Evolutionary conservation across 2,797 vertebrate species (phyloP), one percentile per base, ranked within the genome.

Genomic region (Scyliorhinus canicula): DNA sequence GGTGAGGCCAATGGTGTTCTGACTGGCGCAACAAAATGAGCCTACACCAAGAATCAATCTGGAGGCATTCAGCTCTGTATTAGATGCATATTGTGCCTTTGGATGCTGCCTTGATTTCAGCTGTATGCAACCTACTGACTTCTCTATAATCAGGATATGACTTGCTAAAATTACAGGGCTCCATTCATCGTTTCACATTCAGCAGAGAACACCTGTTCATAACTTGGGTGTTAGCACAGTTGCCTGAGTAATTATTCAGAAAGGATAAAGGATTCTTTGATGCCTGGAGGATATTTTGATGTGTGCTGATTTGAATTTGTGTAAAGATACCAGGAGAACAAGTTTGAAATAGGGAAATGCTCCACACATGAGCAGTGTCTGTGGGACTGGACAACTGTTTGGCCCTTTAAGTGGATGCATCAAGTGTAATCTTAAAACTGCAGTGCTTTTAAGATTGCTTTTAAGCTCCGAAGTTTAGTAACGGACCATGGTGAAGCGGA

Each of bases 231-330:
- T n/a, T 90, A 24, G 55, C 57, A 60, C 40, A 44, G 5, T 82
- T 90, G 52, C 19, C 52, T n/a, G 52, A 90, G 55, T 63, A 90
- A n/a, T 90, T 40, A 7, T 60, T 90, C 55, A 90, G 35, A n/a
- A 90, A 40, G 57, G 5, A 60, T 16, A 60, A 90, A 8, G 55
- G 35, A 60, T 21, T 90, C 50, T 88, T n/a, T 88, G 28, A 35
- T 57, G 85, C 52, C 31, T 57, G 3, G 26, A 57, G 55, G 31
- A 57, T 82, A 82, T 47, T 82, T 82, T 82, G 21, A 26, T 47
- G 14, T 88, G 85, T 88, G 52, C 16, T 88, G 57, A 90, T 90
- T 63, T 90, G 86, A 90, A 90, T 90, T 90, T 88, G 57, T n/a
- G 55, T 40, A 5, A 3, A 47, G 21, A 82, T 47, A 47, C 40